A percentile compares a stretch with the other conserved stretches of the same genome.
phyloP scores from a whole-genome alignment of 2,797 vertebrate species.

The Eptatretus atami region DNA sequence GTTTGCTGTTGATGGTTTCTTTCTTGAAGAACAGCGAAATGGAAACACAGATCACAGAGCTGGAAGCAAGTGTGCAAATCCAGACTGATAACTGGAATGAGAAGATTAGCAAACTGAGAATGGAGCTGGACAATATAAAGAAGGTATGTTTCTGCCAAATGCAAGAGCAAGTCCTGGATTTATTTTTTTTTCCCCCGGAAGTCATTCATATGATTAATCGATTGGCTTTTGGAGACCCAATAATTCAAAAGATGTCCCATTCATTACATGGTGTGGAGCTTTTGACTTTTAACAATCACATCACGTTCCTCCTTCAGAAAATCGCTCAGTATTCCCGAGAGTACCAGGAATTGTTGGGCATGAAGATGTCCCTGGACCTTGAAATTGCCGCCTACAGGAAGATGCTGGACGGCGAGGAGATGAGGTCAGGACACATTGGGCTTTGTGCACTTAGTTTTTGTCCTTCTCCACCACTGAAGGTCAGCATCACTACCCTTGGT shows the following conservation, averaged over 20 bases:
- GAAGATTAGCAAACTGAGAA: conserved; percentile 12
- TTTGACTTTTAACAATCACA: too few relatives aligned
- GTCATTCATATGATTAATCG: too few relatives aligned
- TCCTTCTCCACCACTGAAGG: too few relatives aligned
- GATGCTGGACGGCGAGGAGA: conserved; percentile 13
- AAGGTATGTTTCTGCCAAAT: conserved; percentile 11
- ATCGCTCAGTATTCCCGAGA: conserved; percentile 17
- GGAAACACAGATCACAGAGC: conserved; percentile 14
- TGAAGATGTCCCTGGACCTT: conserved; percentile 15
- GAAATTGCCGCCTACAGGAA: conserved; percentile 16
- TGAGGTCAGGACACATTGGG: conserved; percentile 10
- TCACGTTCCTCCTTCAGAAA: conserved; percentile 12
- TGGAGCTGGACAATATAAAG: conserved; percentile 17
- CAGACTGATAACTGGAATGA: conserved; percentile 17
- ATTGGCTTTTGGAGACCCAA: too few relatives aligned
- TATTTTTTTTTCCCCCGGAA: too few relatives aligned
- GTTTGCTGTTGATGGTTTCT: not conserved
- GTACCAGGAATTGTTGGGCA: conserved; percentile 16
- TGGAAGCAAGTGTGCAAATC: conserved; percentile 12
- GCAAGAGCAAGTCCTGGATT: too few relatives aligned
- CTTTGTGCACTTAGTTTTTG: too few relatives aligned
- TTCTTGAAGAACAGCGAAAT: conserved; percentile 15
- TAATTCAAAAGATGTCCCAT: too few relatives aligned
- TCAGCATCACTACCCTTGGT: too few relatives aligned
- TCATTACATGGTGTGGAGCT: too few relatives aligned